Base-by-base conservation (phyloP, 2,113 vertebrate genomes). In the Leucoraja erinaceus region DNA sequence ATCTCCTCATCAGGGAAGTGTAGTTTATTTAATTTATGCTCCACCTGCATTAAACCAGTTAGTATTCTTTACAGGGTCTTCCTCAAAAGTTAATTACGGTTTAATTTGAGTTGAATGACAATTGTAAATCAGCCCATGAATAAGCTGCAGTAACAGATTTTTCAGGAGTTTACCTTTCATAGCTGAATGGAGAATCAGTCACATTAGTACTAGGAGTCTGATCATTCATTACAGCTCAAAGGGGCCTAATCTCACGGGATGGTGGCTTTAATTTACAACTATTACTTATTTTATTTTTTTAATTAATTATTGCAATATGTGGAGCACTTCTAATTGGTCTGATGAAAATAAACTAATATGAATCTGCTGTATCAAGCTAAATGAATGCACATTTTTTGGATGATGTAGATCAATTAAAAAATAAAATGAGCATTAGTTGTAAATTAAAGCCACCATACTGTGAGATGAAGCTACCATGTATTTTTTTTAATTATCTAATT, bases 101-200 rank as follows among this genome's bases (percentile, higher is more conserved):
- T 91, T 47, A 18, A 70, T 70, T 90, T 91, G 8, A 47, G 72
- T 33, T 90, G 63, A 90, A 90, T 31, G 86, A 90, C 84, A 90
- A 11, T 90, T 90, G 61, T 68, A 90, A 90, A 20, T 66, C 63
- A 63, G 7, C 38, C n/a, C 22, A 68, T 31, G 68, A 68, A 68
- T 63, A 38, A 66, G 47, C 31, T 79, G 33, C 20, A 83, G 11
- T 14, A 31, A 66, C 59, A 66, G 16, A 31, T 66, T 63, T 38
- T 22, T 33, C 63, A 18, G 61, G 6, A 22, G 61, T 90, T 90
- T 63, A 90, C 14, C 1, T 90, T 90, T 68, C 68, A 31, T 25
- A 6, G 66, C 88, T 47, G 88, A 90, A 25, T 88, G 61, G 56
- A 31, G 84, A 66, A 66, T 90, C 38, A 66, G 28, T 72, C 33